These are phyloP conservation scores for Sebastes trivittatus DNA, from an alignment of 2,797 vertebrate species.

Conservation along the genomic window DNA sequence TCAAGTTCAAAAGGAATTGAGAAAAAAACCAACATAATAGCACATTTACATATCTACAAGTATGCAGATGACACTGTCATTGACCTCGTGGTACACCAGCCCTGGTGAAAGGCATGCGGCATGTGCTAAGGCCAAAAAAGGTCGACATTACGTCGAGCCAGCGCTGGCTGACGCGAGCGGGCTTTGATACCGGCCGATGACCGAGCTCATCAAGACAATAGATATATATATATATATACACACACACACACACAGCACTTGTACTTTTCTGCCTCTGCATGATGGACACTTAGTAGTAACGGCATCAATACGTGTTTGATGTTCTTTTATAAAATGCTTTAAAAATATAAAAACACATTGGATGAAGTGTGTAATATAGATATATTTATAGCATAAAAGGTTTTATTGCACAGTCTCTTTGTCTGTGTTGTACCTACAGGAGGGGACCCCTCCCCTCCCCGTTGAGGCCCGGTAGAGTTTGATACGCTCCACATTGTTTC, in stretches of 20 bases:
- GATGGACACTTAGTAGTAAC: conserved; percentile 58
- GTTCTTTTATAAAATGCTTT: conserved; percentile 66
- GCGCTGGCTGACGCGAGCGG: conserved; percentile 34
- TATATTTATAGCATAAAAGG: conserved; percentile 71
- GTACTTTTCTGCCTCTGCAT: conserved; percentile 40
- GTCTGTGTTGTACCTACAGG: conserved; percentile 59
- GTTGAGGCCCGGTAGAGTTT: conserved; percentile 21
- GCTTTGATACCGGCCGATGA: conserved; percentile 60
- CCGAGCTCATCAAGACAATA: conserved; percentile 39
- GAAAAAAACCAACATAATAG: conserved; percentile 70
- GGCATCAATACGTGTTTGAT: conserved; percentile 37
- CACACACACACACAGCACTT: conserved; percentile 1
- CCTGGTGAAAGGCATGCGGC: conserved; percentile 59
- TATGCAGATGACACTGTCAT: conserved; percentile 69
- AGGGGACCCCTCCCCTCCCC: neutral
- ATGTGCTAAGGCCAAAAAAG: conserved; percentile 48
- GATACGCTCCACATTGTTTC: conserved; percentile 78
- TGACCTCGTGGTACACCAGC: conserved; percentile 71
- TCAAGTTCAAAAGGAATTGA: conserved; percentile 84
- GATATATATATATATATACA: conserved; percentile 1
- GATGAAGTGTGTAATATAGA: conserved; percentile 80
- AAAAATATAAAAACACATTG: conserved; percentile 78
- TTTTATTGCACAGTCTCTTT: conserved; percentile 87
- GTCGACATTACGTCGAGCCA: conserved; percentile 12
- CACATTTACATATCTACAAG: conserved; percentile 83